Evolutionary conservation across 2,113 vertebrate genomes (phyloP).

Genomic region (Gadus chalcogrammus): DNA sequence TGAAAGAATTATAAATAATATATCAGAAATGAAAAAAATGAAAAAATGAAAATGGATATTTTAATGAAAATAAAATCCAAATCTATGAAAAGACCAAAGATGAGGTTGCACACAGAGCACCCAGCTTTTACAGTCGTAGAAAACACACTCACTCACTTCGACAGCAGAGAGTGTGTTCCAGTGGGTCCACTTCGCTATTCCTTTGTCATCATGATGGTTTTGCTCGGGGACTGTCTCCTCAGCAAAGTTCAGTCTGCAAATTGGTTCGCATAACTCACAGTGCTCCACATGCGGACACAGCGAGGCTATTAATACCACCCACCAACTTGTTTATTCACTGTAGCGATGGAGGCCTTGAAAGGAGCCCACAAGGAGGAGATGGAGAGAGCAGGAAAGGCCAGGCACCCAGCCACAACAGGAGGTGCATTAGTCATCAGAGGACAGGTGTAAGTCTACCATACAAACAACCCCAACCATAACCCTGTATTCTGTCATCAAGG

Average conservation of each 20-base stretch:
- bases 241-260: background rate
- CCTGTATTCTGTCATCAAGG: constrained; percentile 1
- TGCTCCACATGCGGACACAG: background rate
- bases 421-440: constrained; percentile 56
- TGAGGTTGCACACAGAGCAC: too few species aligned
- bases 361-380: constrained; percentile 85
- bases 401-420: constrained; percentile 67
- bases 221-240: too few species aligned
- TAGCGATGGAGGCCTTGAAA: constrained; percentile 88
- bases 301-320: background rate
- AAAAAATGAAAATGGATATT: too few species aligned
- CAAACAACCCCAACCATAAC: background rate
- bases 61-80: too few species aligned
- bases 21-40: too few species aligned
- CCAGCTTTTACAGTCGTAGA: too few species aligned
- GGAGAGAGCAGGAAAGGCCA: constrained; percentile 77
- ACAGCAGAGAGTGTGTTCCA: too few species aligned
- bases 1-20: too few species aligned
- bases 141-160: too few species aligned
- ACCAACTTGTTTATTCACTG: background rate
- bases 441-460: constrained; percentile 75
- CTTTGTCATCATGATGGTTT: too few species aligned
- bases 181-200: too few species aligned
- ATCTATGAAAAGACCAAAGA: too few species aligned
- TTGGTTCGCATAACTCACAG: background rate